Percentiles rank a stretch among this genome's conserved stretches.
phyloP scores from a whole-genome alignment of 2,113 vertebrate genomes.

The Anguilla japonica region DNA sequence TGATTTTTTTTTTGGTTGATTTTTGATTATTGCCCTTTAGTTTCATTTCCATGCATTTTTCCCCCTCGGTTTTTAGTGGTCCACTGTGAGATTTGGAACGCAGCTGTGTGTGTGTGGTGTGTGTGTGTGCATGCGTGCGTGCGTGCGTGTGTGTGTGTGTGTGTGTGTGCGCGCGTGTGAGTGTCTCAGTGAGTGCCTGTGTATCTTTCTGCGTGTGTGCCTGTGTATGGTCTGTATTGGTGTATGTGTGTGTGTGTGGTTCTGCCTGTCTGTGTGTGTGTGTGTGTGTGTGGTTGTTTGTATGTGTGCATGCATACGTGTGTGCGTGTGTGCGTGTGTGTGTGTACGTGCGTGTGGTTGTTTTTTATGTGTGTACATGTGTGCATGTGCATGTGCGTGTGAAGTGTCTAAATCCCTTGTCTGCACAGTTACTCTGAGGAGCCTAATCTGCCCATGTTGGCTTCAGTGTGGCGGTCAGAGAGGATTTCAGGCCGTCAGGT shows the following conservation, averaged over 20 bases:
- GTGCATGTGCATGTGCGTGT: not conserved
- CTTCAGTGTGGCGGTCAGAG: not conserved
- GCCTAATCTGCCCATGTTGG: not conserved
- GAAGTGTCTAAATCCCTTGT: not conserved
- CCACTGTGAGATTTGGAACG: conserved; percentile 27
- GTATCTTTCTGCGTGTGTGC: not conserved
- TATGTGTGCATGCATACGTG: conserved; percentile 9
- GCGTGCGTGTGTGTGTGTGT: not conserved
- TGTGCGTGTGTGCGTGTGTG: not conserved
- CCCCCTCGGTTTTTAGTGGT: not conserved
- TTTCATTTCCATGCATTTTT: conserved; percentile 13
- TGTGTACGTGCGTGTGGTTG: conserved; percentile 7
- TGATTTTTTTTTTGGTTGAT: no score
- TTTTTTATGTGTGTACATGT: not conserved
- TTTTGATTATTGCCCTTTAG: not conserved
- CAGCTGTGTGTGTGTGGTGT: not conserved
- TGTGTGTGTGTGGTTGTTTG: conserved; percentile 13
- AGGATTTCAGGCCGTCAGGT: conserved; percentile 1
- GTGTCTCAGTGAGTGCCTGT: not conserved
- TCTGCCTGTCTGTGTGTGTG: not conserved
- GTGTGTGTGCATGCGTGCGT: conserved; percentile 7
- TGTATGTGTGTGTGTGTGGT: conserved; percentile 3
- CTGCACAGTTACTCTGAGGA: not conserved
- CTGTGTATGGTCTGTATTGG: not conserved
- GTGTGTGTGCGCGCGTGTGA: conserved; percentile 2